Evolutionary conservation across 2,797 vertebrate genomes (phyloP).

Genomic region (Parauchenoglanis ngamensis): DNA sequence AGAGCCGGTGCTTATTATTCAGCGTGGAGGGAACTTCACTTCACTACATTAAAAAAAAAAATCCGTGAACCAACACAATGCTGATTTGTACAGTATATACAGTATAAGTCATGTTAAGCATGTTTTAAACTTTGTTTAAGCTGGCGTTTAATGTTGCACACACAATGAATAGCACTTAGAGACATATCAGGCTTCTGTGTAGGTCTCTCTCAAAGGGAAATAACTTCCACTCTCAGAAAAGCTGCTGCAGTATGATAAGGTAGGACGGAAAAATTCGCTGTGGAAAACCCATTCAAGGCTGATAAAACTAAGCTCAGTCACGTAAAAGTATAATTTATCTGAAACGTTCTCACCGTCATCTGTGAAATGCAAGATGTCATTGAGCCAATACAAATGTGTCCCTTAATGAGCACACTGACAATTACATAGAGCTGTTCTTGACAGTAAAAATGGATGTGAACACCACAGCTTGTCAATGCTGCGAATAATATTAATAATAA

Average conservation of each 20-base stretch:
- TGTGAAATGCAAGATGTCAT: slow-evolving; percentile 78
- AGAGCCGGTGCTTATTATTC: slow-evolving; percentile 20
- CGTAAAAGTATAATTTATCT: slow-evolving; percentile 75
- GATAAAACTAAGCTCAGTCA: slow-evolving; percentile 72
- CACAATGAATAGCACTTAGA: slow-evolving; percentile 26
- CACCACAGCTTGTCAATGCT: slow-evolving; percentile 74
- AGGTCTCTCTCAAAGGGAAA: slow-evolving; percentile 63
- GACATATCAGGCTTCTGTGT: slow-evolving; percentile 51
- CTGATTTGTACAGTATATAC: background rate
- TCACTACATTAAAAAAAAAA: too few species aligned
- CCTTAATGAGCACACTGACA: slow-evolving; percentile 74
- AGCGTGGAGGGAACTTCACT: too few species aligned
- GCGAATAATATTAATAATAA: slow-evolving; percentile 78
- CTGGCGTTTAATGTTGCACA: slow-evolving; percentile 19
- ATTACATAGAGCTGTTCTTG: slow-evolving; percentile 71
- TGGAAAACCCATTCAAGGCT: slow-evolving; percentile 75
- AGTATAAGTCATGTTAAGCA: background rate
- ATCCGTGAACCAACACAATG: background rate
- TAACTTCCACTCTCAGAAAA: slow-evolving; percentile 65
- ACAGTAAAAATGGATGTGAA: slow-evolving; percentile 74
- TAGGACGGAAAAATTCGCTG: slow-evolving; percentile 65
- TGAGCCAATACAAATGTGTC: slow-evolving; percentile 69
- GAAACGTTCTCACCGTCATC: slow-evolving; percentile 70
- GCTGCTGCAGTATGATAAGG: slow-evolving; percentile 78
- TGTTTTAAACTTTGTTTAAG: slow-evolving; percentile 7